Evolutionary conservation across 1,140 invertebrate species (phyloP).

Genomic region (Drosophila navojoa): DNA sequence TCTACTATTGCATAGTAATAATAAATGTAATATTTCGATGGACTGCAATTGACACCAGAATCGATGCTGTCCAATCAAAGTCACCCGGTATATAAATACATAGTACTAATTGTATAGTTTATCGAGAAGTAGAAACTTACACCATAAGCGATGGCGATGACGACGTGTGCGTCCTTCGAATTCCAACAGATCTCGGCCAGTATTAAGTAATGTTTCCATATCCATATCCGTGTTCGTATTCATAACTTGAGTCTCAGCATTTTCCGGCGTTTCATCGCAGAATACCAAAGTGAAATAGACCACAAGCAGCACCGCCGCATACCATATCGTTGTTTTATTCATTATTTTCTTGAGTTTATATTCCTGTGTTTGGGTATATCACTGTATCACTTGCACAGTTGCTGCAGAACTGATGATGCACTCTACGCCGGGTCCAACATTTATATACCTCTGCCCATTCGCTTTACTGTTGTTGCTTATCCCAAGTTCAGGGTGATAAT

Average conservation of each 20-base stretch:
- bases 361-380: neutral
- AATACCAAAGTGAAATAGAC: constrained; percentile 69
- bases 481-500: constrained; percentile 74
- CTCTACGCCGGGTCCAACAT: constrained; percentile 33
- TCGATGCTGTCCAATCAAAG: too few species aligned
- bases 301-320: constrained; percentile 60
- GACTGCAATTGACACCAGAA: too few species aligned
- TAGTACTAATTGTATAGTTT: neutral
- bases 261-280: constrained; percentile 58
- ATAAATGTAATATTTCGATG: too few species aligned
- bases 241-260: constrained; percentile 40
- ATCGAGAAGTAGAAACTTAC: neutral
- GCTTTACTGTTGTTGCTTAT: constrained; percentile 22
- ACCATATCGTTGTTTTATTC: constrained; percentile 70
- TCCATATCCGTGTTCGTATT: constrained; percentile 39
- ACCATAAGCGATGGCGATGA: constrained; percentile 54
- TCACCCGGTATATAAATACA: too few species aligned
- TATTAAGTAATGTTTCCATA: constrained; percentile 33
- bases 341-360: constrained; percentile 36
- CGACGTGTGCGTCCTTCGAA: constrained; percentile 75
- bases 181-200: constrained; percentile 57
- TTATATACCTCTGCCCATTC: constrained; percentile 47
- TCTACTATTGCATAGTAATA: constrained; percentile 1
- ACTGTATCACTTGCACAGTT: constrained; percentile 48
- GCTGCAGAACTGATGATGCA: constrained; percentile 69